Conservation (phyloP, 2,113 vertebrate species). For the Dicrurus megarhynchus region DNA sequence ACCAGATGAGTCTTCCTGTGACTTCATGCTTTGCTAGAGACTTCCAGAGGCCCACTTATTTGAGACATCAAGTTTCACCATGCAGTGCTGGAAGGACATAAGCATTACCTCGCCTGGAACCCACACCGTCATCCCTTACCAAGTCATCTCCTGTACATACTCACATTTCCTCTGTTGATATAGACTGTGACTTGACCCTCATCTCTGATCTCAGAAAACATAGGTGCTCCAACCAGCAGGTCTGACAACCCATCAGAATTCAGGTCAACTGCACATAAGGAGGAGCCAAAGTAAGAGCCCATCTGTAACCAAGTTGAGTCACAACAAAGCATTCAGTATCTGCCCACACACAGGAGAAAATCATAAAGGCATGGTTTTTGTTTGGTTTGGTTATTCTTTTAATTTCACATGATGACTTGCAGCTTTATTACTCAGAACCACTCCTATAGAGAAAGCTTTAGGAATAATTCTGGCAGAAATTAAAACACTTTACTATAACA, state of each 20-base stretch:
- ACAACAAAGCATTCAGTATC: slow-evolving; percentile 86
- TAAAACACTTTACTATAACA: background rate
- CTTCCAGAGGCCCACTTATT: background rate
- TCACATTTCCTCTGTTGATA: slow-evolving; percentile 96
- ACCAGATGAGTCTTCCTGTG: background rate
- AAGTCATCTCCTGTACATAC: slow-evolving; percentile 58
- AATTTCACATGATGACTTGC: background rate
- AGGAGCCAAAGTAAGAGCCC: slow-evolving; percentile 99
- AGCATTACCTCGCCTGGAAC: accelerated
- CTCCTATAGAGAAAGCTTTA: background rate
- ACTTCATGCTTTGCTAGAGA: background rate
- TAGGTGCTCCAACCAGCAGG: slow-evolving; percentile 96
- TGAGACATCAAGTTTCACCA: background rate
- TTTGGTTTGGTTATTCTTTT: background rate
- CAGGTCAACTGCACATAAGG: slow-evolving; percentile 98
- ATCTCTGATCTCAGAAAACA: slow-evolving; percentile 94
- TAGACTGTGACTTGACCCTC: slow-evolving; percentile 96
- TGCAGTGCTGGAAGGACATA: background rate
- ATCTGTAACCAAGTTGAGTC: slow-evolving; percentile 94
- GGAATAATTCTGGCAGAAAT: background rate
- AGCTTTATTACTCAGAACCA: background rate
- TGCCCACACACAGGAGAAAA: slow-evolving; percentile 42
- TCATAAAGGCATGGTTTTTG: background rate
- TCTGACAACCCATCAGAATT: slow-evolving; percentile 94
- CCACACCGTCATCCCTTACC: background rate